Percentiles rank a stretch among this genome's conserved stretches.
These are phyloP conservation scores for Mastigias papua DNA, from an alignment of 30 jellyfish, hydroid and myxozoan genomes.

Conservation along the genomic window DNA sequence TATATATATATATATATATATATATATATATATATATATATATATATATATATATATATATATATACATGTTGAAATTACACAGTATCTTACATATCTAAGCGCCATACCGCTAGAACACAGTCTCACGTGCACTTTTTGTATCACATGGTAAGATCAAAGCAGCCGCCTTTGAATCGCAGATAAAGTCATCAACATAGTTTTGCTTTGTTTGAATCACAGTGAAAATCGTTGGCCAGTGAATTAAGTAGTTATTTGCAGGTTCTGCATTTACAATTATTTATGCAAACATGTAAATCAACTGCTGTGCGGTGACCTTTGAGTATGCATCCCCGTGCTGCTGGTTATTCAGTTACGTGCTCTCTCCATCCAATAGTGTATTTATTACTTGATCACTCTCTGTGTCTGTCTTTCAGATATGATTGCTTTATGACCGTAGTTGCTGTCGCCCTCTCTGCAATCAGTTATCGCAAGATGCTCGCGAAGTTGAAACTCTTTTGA, in stretches of 20 bases:
- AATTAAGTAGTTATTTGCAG: background rate
- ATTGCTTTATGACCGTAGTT: no score
- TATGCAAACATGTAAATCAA: background rate
- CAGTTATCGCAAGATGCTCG: no score
- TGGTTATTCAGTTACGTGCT: background rate
- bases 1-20: no score
- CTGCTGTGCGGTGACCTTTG: background rate
- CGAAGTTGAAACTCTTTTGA: no score
- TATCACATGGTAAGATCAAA: background rate
- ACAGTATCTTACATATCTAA: background rate
- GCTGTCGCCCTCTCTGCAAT: no score
- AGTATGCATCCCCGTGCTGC: background rate
- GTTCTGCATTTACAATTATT: no score
- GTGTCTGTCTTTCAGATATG: no score
- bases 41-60: no score
- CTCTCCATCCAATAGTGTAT: no score
- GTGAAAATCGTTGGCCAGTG: background rate
- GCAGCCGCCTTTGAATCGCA: background rate
- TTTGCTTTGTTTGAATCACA: background rate
- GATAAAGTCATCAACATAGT: background rate
- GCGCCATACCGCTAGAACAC: no score
- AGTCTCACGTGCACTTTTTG: background rate
- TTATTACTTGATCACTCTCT: no score
- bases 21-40: no score
- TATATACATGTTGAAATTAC: background rate